Conservation (phyloP, 2,888 invertebrate genomes). For the Drosophila yooni region DNA sequence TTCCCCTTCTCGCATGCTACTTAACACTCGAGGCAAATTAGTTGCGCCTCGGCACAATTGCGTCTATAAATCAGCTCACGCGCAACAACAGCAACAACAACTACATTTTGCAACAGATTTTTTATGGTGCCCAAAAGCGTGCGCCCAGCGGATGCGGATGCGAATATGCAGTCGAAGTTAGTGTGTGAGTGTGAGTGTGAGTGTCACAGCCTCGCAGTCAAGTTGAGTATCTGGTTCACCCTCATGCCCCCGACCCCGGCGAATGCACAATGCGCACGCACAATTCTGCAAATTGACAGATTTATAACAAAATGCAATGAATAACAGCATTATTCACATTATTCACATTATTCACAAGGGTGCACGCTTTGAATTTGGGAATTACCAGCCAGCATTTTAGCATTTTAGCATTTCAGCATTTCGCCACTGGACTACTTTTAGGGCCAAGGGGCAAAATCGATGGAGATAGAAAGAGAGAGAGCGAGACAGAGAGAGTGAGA, state of each 20-base stretch:
- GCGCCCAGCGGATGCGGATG: constrained; percentile 45
- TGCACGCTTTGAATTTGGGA: constrained; percentile 18
- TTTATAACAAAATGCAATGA: constrained; percentile 79
- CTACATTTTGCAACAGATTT: constrained; percentile 65
- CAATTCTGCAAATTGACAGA: constrained; percentile 81
- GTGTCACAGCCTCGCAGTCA: constrained; percentile 1
- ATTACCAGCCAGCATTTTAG: constrained; percentile 10
- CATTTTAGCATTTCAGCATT: constrained; percentile 1
- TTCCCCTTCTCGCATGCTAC: constrained; percentile 56
- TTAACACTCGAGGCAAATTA: constrained; percentile 74
- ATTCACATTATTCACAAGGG: constrained; percentile 49
- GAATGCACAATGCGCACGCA: constrained; percentile 64
- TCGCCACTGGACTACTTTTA: neutral
- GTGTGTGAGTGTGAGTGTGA: neutral
- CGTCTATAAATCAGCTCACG: constrained; percentile 66
- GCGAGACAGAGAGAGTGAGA: neutral
- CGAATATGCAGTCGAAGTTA: constrained; percentile 9
- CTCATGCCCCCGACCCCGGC: constrained; percentile 37
- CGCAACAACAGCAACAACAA: constrained; percentile 14
- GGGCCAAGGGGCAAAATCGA: constrained; percentile 34
- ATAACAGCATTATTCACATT: constrained; percentile 71
- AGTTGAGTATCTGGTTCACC: constrained; percentile 32
- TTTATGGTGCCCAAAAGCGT: constrained; percentile 62
- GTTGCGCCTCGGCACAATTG: constrained; percentile 69
- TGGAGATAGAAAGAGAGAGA: neutral